Evolutionary conservation across 2,113 vertebrate genomes (phyloP), one percentile per base, ranked within the genome.

Genomic region (Catharus minimus): DNA sequence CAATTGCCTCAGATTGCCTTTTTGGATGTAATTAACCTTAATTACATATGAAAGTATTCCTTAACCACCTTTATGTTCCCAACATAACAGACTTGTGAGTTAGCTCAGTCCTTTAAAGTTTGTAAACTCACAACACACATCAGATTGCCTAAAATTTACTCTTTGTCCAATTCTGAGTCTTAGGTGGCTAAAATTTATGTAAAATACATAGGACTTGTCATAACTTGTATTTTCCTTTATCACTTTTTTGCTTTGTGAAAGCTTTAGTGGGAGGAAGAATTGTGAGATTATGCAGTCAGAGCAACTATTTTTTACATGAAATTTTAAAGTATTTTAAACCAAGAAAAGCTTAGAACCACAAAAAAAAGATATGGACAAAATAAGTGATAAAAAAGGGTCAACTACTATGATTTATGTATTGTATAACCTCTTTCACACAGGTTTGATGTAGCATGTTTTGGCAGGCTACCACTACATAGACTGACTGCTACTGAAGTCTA

Each of bases 241-340:
- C 1, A 0, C 49, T 71, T 11, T 3, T 24, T 69, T 11, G 3
- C 19, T 76, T 83, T 20, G 22, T 0, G 0, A 49, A 88, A 66
- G 10, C 2, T n/a, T 56, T 47, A 50, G 10, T 82, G 36, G 39
- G 72, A 56, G 1, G 16, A 73, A 72, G 53, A 84, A n/a, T 12
- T 46, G 8, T 61, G 13, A 68, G 49, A 36, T 44, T 1, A 52
- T 58, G 17, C n/a, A 27, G 4, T 30, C 30, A 22, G 46, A 86
- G 24, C 72, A 78, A 33, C 26, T 15, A 3, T 28, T 41, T 72
- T 38, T 39, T 6, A 28, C n/a, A n/a, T 28, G 0, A 52, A 18
- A 27, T 36, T 73, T 60, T 50, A 9, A 71, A 44, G 12, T 66
- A 19, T 60, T 72, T 76, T 66, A 49, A 76, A 11, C 15, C 9